Base-by-base conservation (phyloP, 2,797 vertebrate species). In the Pipistrellus pygmaeus region DNA sequence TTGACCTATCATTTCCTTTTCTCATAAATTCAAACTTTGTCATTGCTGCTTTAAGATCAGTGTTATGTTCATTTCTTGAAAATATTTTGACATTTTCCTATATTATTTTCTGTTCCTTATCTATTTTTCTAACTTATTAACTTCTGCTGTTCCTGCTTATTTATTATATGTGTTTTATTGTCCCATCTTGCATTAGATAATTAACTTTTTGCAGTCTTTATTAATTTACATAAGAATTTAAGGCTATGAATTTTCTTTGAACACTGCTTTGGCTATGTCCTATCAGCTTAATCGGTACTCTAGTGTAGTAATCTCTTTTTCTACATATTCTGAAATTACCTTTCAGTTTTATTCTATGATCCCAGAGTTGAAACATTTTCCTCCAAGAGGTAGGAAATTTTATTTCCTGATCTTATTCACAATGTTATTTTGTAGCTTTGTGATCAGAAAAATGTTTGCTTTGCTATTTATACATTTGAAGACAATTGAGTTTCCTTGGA, bases 51-150 rank as follows among this genome's bases (percentile, higher is more conserved):
- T 93, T 35, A 80, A 91, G 51, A 57, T 48, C 25, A 75, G 25
- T 48, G 41, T 62, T 81, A 55, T 30, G 13, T 7, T 91, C 18
- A 46, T 32, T 69, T 81, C 30, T 84, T 46, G 64, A 91, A 93
- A 64, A 57, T 55, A 85, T 69, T 76, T 89, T 69, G 7, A 11
- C 46, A 89, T 5, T 44, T 82, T 90, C 20, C 25, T 77, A 23
- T 38, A 51, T 25, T 15, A 25, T 44, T 93, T 90, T 51, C 66
- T 77, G 23, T 57, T 57, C 21, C 25, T 86, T 90, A 2, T 57
- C 12, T 91, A 17, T 78, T 97, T 91, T 93, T 89, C 38, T 38
- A 77, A 84, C 51, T 64, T 32, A 87, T 32, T 77, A 69, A 41
- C 64, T 94, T 90, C 41, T 83, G 25, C 44, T 21, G 7, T 82